Evolutionary conservation across 2,888 invertebrate genomes (phyloP).

Genomic region (Hofmannophila pseudospretella): DNA sequence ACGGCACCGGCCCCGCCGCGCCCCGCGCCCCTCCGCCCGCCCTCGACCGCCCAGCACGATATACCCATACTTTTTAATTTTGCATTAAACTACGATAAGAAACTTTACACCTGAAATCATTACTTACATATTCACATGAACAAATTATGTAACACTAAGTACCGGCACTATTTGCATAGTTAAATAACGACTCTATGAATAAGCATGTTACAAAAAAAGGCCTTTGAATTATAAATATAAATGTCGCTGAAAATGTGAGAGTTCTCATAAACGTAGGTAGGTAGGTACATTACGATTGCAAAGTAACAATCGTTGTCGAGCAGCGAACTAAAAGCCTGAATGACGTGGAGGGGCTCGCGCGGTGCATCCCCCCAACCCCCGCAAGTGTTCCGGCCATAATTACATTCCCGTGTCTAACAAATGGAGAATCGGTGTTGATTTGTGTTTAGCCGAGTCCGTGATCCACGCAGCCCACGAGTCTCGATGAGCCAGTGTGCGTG

Average conservation of each 20-base stretch:
- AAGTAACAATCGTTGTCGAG: conserved; percentile 70
- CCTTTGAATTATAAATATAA: too few relatives aligned
- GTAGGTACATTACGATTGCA: conserved; percentile 44
- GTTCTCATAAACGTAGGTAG: conserved; percentile 33
- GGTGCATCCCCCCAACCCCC: conserved; percentile 33
- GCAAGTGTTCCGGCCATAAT: conserved; percentile 76
- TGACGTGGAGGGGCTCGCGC: conserved; percentile 51
- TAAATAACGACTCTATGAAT: too few relatives aligned
- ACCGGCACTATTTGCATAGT: too few relatives aligned
- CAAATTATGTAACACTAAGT: conserved; percentile 11
- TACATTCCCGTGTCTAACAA: conserved; percentile 80
- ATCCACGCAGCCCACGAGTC: conserved; percentile 41
- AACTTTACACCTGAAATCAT: conserved; percentile 19
- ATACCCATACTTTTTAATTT: conserved; percentile 55
- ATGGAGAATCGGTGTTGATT: conserved; percentile 81
- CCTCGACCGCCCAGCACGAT: conserved; percentile 21
- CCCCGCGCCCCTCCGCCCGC: conserved; percentile 26
- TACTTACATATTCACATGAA: conserved; percentile 19
- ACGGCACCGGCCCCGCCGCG: conserved; percentile 30
- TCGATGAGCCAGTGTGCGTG: conserved; percentile 12
- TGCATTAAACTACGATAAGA: conserved; percentile 28
- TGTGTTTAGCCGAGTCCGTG: conserved; percentile 72
- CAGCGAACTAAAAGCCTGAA: conserved; percentile 69
- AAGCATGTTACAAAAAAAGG: too few relatives aligned
- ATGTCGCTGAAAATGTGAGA: conserved; percentile 22